Percentiles rank a stretch among this genome's conserved stretches.
Evolutionary conservation across 2,113 vertebrate genomes (phyloP).

Genomic region (Sebastes fasciatus): DNA sequence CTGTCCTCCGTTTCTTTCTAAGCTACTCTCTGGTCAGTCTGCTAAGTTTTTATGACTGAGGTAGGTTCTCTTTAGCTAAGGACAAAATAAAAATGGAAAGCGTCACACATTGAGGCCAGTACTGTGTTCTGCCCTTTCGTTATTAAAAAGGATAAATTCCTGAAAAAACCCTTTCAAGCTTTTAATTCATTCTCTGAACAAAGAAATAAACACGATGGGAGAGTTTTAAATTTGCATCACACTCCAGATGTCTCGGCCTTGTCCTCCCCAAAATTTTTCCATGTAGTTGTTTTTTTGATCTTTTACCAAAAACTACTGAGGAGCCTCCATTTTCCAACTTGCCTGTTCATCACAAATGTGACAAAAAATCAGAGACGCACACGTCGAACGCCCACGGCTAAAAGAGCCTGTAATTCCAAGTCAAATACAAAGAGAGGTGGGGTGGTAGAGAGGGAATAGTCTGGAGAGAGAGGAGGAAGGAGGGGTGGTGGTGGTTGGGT

Average conservation of each 20-base stretch:
- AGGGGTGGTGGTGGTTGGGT: conserved; percentile 42
- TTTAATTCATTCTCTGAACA: conserved; percentile 60
- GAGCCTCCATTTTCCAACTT: conserved; percentile 45
- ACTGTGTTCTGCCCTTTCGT: conserved; percentile 63
- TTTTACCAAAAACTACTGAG: conserved; percentile 57
- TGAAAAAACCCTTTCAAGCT: conserved; percentile 71
- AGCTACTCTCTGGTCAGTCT: conserved; percentile 80
- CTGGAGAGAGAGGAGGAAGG: conserved; percentile 35
- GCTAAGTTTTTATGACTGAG: conserved; percentile 84
- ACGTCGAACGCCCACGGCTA: conserved; percentile 66
- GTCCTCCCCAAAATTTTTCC: conserved; percentile 30
- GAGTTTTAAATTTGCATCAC: conserved; percentile 67
- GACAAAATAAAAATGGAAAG: conserved; percentile 68
- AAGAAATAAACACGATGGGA: conserved; percentile 53
- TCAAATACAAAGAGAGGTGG: conserved; percentile 77
- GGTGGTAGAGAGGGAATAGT: conserved; percentile 55
- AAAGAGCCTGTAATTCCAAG: conserved; percentile 80
- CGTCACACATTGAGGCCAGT: conserved; percentile 61
- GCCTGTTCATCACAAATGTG: conserved; percentile 66
- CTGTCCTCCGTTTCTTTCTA: conserved; percentile 52
- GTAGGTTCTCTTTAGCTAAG: conserved; percentile 84
- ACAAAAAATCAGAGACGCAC: conserved; percentile 62
- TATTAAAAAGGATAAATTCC: conserved; percentile 67
- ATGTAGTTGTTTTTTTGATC: conserved; percentile 48
- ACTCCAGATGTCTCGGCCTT: conserved; percentile 41